These are phyloP conservation scores for Dasyornis broadbenti DNA, from an alignment of 2,113 vertebrate genomes.

Conservation along the genomic window DNA sequence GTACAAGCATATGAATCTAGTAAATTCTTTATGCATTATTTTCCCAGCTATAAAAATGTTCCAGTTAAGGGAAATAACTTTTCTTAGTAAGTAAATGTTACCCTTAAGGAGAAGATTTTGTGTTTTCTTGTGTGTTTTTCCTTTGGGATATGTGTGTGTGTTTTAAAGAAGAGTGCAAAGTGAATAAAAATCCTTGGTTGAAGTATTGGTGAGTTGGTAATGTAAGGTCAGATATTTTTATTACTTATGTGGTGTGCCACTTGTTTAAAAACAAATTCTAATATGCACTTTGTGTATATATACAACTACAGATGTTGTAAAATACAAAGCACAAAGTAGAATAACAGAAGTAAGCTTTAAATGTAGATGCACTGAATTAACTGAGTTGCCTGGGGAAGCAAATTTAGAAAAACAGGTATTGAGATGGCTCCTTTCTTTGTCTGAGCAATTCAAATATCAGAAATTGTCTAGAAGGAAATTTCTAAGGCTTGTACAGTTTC, in stretches of 20 bases:
- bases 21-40: not conserved
- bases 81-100: not conserved
- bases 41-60: not conserved
- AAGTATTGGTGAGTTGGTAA: not conserved
- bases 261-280: not conserved
- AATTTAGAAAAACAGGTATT: not conserved
- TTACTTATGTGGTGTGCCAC: not conserved
- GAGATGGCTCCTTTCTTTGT: not conserved
- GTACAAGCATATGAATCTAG: not conserved
- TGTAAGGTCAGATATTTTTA: not conserved
- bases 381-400: not conserved
- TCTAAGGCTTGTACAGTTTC: not conserved
- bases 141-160: not conserved
- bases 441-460: not conserved
- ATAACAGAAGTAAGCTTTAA: not conserved
- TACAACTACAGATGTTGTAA: not conserved
- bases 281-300: not conserved
- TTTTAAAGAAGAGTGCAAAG: not conserved
- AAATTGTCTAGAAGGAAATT: not conserved
- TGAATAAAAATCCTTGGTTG: not conserved
- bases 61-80: not conserved
- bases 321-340: not conserved
- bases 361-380: not conserved
- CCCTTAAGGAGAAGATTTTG: not conserved
- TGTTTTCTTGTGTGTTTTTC: not conserved